Evolutionary conservation across 2,888 invertebrate species (phyloP).

Genomic region (Fragum fragum): DNA sequence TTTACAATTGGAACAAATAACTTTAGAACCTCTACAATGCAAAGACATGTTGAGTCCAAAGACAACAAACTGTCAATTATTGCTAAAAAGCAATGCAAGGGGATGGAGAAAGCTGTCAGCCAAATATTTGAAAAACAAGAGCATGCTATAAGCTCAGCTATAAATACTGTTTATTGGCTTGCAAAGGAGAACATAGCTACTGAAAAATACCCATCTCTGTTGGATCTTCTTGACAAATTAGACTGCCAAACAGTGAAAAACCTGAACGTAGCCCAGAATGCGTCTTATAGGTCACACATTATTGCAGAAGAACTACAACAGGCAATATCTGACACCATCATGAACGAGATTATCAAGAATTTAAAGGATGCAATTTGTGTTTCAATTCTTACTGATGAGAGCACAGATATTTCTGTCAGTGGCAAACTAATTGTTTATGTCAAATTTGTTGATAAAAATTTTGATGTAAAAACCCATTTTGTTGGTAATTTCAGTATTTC

Average conservation of each 20-base stretch:
- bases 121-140: conserved; percentile 13
- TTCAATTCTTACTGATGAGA: conserved; percentile 37
- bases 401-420: conserved; percentile 37
- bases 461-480: conserved; percentile 26
- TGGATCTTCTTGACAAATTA: conserved; percentile 11
- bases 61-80: conserved; percentile 21
- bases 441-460: conserved; percentile 26
- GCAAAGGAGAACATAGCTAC: conserved; percentile 41
- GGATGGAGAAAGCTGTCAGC: conserved; percentile 2
- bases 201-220: conserved; percentile 37
- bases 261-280: conserved; percentile 28
- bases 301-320: conserved; percentile 37
- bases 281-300: conserved; percentile 29
- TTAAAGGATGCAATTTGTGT: conserved; percentile 20
- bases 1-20: conserved; percentile 26
- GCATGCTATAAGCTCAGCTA: conserved; percentile 4
- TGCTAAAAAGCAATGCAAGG: conserved; percentile 15
- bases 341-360: conserved; percentile 17
- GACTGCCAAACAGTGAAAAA: conserved; percentile 1
- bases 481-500: conserved; percentile 22
- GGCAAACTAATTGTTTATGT: conserved; percentile 38
- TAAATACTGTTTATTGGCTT: conserved; percentile 36
- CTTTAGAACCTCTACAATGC: conserved; percentile 22
- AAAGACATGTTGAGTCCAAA: conserved; percentile 28
- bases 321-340: conserved; percentile 29